These are phyloP conservation scores for Brachionichthys hirsutus DNA, from an alignment of 2,113 vertebrate genomes.

Conservation along the genomic window DNA sequence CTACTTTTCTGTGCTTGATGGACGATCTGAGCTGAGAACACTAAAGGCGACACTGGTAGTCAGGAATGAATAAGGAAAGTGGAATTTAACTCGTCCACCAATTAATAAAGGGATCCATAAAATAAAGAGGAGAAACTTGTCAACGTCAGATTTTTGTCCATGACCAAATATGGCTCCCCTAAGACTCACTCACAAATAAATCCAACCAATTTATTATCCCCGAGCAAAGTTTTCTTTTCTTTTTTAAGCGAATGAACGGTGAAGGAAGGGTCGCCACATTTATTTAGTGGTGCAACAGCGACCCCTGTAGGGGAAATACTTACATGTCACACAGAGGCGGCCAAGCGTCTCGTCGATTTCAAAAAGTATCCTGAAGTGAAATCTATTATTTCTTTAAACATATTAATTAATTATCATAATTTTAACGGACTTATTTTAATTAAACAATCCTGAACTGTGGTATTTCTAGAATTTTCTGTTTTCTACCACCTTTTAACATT, in stretches of 20 bases:
- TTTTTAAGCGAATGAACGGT: background rate
- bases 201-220: background rate
- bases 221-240: background rate
- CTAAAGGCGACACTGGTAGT: background rate
- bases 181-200: background rate
- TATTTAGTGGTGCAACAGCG: slow-evolving; percentile 46
- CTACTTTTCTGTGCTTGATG: slow-evolving; percentile 3
- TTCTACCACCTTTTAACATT: too few relatives aligned
- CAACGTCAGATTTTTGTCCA: background rate
- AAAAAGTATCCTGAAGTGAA: too few relatives aligned
- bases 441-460: too few relatives aligned
- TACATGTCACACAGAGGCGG: background rate
- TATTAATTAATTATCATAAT: too few relatives aligned
- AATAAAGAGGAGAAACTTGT: background rate
- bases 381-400: too few relatives aligned
- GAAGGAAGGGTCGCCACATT: background rate
- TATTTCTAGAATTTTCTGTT: too few relatives aligned
- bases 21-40: slow-evolving; percentile 17
- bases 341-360: background rate
- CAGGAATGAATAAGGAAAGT: slow-evolving; percentile 1
- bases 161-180: background rate
- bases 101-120: background rate
- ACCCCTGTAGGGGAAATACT: slow-evolving; percentile 36
- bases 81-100: background rate
- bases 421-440: too few relatives aligned